Evolutionary conservation across 2,113 vertebrate genomes (phyloP), one percentile per base, ranked within the genome.

Genomic region (Heptranchias perlo): DNA sequence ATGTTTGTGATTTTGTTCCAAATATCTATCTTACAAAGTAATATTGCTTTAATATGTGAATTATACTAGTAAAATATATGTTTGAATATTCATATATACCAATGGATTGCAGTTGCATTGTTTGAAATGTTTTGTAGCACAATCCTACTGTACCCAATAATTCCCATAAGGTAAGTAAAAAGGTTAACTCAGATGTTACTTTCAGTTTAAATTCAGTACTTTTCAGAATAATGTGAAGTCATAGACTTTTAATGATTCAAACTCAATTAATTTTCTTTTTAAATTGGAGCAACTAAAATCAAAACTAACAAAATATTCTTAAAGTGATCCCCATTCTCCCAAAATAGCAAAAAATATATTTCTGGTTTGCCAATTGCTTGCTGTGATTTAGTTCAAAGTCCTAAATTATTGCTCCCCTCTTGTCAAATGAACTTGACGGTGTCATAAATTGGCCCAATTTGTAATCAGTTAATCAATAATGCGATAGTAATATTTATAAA

Each of bases 321-420:
- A 7, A 3, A 52, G 49, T 31, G 23, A 28, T n/a, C n/a, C n/a
- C n/a, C n/a, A n/a, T 54, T 87, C 23, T 87, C 54, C 25, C 47
- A 52, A 87, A 87, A 87, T 87, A 86, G 49, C 82, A 86, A 86
- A 47, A 82, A 8, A 49, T 25, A 52, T 87, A 87, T 87, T 87
- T 28, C 84, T 87, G 78, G 39, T 47, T 84, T 84, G 44, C 5
- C n/a, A 47, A 47, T 4, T 44, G 3, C 21, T 87, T 44, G 39
- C 47, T 54, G 21, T 47, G n/a, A 44, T 13, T 44, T 52, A 2
- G 21, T 87, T 87, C 8, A 78, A 52, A 31, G 7, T 11, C 10
- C 1, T 28, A 87, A 28, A 10, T 87, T 10, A 87, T 87, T 52
- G 5, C 21, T 23, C 21, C 0, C 4, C 0, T 86, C 76, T 44